Evolutionary conservation across 2,113 vertebrate species (phyloP), one percentile per base, ranked within the genome.

Genomic region (Recurvirostra avosetta): DNA sequence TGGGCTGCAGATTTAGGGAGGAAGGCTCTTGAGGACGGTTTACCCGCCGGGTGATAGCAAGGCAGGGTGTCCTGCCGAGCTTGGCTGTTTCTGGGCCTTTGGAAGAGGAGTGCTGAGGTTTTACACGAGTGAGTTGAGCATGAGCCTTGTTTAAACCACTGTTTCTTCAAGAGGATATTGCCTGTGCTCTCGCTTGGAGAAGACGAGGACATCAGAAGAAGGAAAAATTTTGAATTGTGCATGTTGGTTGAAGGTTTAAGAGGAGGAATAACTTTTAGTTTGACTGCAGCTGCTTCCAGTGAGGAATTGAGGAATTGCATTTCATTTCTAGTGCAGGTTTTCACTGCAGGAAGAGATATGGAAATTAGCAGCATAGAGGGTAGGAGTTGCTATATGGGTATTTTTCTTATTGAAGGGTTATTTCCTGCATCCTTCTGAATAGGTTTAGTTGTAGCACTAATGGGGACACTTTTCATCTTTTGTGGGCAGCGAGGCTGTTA

Each of bases 211-310:
- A 34, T 66, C 15, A 29, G 56, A 36, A 72, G 43, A 15, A 52
- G 32, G 2, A 10, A 49, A 8, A 30, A 11, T 1, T 2, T 5
- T 6, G 52, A 36, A 0, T 14, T 34, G 50, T 49, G 25, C 50
- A 47, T 0, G 0, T 34, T 89, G 40, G 45, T 25, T 70, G 83
- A 66, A 43, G 63, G 62, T 12, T 76, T 27, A 7, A 70, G 65
- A 79, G 55, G 52, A 88, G 41, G 30, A 50, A 34, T 45, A n/a
- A 40, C n/a, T 83, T 82, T 17, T 38, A 1, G 27, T 74, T 70
- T 56, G 71, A 19, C 34, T 82, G 22, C 25, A 40, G 56, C 18
- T 72, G 63, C 73, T 84, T 59, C 50, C 27, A 17, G 4, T 9
- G 87, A 40, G 81, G 30, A 27, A 1, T 34, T 3, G 3, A 76